Conservation (phyloP, 2,113 vertebrate species). For the Bambusicola thoracicus region DNA sequence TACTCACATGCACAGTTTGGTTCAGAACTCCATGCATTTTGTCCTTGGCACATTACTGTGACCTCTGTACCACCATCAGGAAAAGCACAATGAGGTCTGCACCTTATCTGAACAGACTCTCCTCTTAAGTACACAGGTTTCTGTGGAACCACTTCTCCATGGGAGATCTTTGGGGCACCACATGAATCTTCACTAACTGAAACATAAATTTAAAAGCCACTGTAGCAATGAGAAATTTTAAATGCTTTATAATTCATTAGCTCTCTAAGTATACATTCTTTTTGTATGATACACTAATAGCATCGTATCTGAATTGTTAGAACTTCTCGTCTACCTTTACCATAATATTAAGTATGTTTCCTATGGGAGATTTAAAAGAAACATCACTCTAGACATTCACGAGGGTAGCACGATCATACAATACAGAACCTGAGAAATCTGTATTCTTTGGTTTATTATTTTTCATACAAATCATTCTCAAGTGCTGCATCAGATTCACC, state of each 20-base stretch:
- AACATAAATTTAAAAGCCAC: rapidly evolving
- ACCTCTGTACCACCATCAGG: not conserved
- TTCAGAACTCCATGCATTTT: not conserved
- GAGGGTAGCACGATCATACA: not conserved
- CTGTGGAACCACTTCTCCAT: rapidly evolving
- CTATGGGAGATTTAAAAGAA: not conserved
- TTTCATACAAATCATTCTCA: not conserved
- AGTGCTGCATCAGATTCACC: not conserved
- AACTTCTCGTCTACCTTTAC: not conserved
- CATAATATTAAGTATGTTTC: not conserved
- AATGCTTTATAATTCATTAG: not conserved
- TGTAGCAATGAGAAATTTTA: not conserved
- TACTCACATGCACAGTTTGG: not conserved
- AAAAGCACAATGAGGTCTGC: not conserved
- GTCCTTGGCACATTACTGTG: not conserved
- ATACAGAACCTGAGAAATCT: not conserved
- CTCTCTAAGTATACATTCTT: not conserved
- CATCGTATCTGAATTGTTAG: not conserved
- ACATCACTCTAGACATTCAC: not conserved
- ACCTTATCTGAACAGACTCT: not conserved
- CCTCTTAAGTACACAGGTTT: rapidly evolving
- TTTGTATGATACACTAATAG: not conserved
- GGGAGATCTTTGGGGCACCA: not conserved
- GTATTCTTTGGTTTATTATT: not conserved
- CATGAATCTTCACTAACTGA: rapidly evolving